A percentile compares a stretch with the other conserved stretches of the same genome.
Conservation (phyloP, 2,888 invertebrate species). For the Rhyacophila evoluta region DNA sequence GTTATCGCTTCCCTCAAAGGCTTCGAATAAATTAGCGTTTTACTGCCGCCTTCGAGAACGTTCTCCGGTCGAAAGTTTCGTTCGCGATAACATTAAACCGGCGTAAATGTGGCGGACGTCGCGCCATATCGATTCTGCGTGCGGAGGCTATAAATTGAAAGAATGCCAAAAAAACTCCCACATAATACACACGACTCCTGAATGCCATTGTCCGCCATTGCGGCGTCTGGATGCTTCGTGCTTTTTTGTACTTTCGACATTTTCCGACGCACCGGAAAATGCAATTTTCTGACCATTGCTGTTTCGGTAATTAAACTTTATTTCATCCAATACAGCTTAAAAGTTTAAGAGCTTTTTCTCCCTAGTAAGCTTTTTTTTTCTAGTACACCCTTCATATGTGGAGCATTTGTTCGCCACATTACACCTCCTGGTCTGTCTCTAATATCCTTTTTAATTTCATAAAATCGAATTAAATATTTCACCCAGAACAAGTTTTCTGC, state of each 20-base stretch:
- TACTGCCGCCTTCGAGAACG: conserved; percentile 10
- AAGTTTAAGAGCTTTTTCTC: too few relatives aligned
- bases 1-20: conserved; percentile 7
- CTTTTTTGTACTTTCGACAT: neutral
- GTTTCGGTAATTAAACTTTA: conserved; percentile 5
- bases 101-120: neutral
- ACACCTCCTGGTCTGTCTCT: too few relatives aligned
- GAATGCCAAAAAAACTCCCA: conserved; percentile 13
- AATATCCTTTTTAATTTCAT: too few relatives aligned
- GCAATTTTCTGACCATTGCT: neutral
- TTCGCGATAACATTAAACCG: conserved; percentile 7
- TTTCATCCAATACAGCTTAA: too few relatives aligned
- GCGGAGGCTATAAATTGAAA: conserved; percentile 12
- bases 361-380: too few relatives aligned
- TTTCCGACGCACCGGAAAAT: neutral
- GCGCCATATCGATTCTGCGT: conserved; percentile 24
- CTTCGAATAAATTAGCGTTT: neutral
- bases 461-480: too few relatives aligned
- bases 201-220: neutral
- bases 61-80: conserved; percentile 3
- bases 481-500: too few relatives aligned
- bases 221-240: neutral
- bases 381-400: too few relatives aligned
- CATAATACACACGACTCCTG: neutral
- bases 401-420: too few relatives aligned